A percentile compares a stretch with the other conserved stretches of the same genome.
Conservation (phyloP, 2,797 vertebrate species). For the Pipistrellus pygmaeus region DNA sequence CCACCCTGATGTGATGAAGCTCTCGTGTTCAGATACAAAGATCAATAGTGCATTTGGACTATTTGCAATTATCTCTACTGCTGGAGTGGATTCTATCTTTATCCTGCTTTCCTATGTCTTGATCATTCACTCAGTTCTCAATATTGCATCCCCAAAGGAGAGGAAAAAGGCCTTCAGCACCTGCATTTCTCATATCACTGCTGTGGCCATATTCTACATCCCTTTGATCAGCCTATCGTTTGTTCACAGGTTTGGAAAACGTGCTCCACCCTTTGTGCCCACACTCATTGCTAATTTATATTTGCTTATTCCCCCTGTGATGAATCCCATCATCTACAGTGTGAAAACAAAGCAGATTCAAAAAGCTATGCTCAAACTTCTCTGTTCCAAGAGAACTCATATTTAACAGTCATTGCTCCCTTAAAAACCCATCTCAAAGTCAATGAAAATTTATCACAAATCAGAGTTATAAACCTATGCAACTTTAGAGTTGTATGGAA, state of each 20-base stretch:
- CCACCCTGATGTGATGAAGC: slow-evolving; percentile 73
- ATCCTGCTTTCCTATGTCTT: slow-evolving; percentile 72
- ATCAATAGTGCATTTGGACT: slow-evolving; percentile 74
- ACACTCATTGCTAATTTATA: slow-evolving; percentile 65
- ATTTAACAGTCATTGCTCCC: background rate
- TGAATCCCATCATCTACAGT: slow-evolving; percentile 78
- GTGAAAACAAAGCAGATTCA: slow-evolving; percentile 77
- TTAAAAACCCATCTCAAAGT: background rate
- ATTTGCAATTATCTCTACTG: slow-evolving; percentile 63
- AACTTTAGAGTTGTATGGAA: background rate
- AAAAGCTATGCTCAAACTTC: slow-evolving; percentile 60
- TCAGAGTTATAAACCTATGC: background rate
- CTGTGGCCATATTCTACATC: slow-evolving; percentile 72
- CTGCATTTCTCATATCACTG: slow-evolving; percentile 69
- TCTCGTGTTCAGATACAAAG: slow-evolving; percentile 65
- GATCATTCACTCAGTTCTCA: slow-evolving; percentile 69
- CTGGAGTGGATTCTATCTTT: slow-evolving; percentile 71
- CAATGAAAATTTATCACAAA: background rate
- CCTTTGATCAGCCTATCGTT: slow-evolving; percentile 78
- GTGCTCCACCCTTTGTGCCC: slow-evolving; percentile 21
- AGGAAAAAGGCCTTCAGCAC: slow-evolving; percentile 72
- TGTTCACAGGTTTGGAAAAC: slow-evolving; percentile 69
- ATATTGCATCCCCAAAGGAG: slow-evolving; percentile 62
- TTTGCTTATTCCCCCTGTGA: slow-evolving; percentile 60
- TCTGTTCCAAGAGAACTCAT: background rate